Evolutionary conservation across 2,888 invertebrate genomes (phyloP), one percentile per base, ranked within the genome.

Genomic region (Axea sp.): DNA sequence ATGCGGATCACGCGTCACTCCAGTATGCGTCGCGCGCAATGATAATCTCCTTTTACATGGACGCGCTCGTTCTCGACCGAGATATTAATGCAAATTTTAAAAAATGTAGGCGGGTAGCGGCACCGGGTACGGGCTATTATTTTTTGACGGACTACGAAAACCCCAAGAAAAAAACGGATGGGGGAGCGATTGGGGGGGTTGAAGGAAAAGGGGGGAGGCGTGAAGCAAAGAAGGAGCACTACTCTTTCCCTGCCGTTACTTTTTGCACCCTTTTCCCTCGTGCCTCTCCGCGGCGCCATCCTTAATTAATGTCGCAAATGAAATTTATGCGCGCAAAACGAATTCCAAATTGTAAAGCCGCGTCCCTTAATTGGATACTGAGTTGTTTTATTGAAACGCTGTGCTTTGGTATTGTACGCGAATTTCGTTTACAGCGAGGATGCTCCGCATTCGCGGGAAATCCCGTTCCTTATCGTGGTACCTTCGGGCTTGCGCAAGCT

Each of bases 11-110:
- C 74, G 74, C 68, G 35, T 68, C 74, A 49, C 64, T 75, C 53
- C 15, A 15, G 69, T 75, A 75, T 75, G 74, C 69, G 49, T 65
- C 57, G 53, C 65, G 74, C 74, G 65, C 55, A 71, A 67, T 55
- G 71, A 71, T 71, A 71, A 75, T 75, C 75, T 71, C 71, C 65
- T 59, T 71, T 75, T 75, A 67, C 75, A 71, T 45, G 60, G 49
- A 62, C 73, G 73, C 72, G 65, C 60, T 65, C 69, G 69, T 71
- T 60, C 22, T 28, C 69, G 69, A 53, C 49, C 71, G 45, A 60
- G 67, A 71, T 69, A 75, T 75, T 69, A 53, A 75, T 75, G 71
- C 62, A 71, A 71, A 75, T 75, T 75, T 60, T 53, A 67, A 65
- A 71, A 74, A 74, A 74, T 67, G 67, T 73, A n/a, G n/a, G n/a